Percentiles rank a stretch among this genome's conserved stretches.
phyloP scores from a whole-genome alignment of 2,113 vertebrate genomes.

The Rousettus leschenaultii region DNA sequence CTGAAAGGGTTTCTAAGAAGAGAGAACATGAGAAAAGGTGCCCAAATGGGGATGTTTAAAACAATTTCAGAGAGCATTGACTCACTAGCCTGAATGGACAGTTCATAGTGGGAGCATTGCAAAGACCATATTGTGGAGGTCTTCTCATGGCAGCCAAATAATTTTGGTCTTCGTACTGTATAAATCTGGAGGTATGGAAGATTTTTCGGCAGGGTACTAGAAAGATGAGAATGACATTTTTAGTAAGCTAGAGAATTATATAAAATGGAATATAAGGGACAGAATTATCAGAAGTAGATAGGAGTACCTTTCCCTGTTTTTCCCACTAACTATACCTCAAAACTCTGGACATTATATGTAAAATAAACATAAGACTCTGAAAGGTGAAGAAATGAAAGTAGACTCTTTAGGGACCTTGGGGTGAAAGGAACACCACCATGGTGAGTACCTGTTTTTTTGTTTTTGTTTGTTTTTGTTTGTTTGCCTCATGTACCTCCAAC shows the following conservation, averaged over 20 bases:
- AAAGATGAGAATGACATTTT: constrained; percentile 5
- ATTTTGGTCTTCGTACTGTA: background rate
- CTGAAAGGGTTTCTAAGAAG: background rate
- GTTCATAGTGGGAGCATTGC: background rate
- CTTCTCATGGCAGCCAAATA: background rate
- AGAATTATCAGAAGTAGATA: constrained; percentile 1
- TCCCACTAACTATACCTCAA: background rate
- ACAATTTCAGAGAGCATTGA: background rate
- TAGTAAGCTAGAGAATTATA: background rate
- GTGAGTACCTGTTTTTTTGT: background rate
- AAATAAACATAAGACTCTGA: background rate
- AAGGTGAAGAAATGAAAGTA: background rate
- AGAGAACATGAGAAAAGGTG: background rate
- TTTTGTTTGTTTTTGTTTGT: no score
- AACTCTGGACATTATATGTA: background rate
- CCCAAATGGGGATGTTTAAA: background rate
- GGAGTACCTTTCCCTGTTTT: background rate
- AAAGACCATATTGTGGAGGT: background rate
- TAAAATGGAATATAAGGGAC: background rate
- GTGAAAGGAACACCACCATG: background rate
- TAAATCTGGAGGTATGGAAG: background rate
- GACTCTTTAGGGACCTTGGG: background rate
- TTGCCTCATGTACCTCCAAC: background rate
- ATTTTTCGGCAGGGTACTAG: background rate
- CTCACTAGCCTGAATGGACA: background rate